These are phyloP conservation scores for Toxotes jaculatrix DNA, from an alignment of 2,113 vertebrate species.

Conservation along the genomic window DNA sequence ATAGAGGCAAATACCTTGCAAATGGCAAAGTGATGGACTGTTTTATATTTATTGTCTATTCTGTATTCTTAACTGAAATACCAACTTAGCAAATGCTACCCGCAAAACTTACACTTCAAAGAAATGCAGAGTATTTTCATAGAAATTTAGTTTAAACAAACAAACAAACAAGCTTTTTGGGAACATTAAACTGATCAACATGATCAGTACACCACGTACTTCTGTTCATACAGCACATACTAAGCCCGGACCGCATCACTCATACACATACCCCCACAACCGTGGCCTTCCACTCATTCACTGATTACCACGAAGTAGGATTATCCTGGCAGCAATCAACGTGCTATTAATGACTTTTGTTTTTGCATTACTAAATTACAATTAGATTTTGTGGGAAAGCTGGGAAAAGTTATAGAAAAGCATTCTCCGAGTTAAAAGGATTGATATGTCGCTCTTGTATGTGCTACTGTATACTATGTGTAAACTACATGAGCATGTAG, in stretches of 20 bases:
- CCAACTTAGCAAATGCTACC: background rate
- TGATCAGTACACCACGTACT: slow-evolving; percentile 43
- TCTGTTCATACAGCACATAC: slow-evolving; percentile 25
- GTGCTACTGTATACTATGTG: background rate
- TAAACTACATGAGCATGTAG: background rate
- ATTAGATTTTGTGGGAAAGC: background rate
- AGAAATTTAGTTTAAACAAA: background rate
- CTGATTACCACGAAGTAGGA: slow-evolving; percentile 43
- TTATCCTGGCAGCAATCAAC: slow-evolving; percentile 51
- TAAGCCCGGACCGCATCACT: slow-evolving; percentile 54
- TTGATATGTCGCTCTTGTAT: background rate
- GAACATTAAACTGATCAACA: slow-evolving; percentile 5
- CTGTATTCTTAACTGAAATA: background rate
- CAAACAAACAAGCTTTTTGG: background rate
- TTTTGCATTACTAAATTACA: slow-evolving; percentile 37
- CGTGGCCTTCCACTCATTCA: slow-evolving; percentile 52
- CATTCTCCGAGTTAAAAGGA: background rate
- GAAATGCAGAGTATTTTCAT: background rate
- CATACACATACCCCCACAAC: slow-evolving; percentile 52
- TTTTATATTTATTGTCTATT: slow-evolving; percentile 9
- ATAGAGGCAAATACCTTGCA: background rate
- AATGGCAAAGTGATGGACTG: background rate
- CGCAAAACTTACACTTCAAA: background rate
- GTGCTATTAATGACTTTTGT: slow-evolving; percentile 25
- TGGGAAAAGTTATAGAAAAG: slow-evolving; percentile 15